These are phyloP conservation scores for Leptosomus discolor DNA, from an alignment of 2,113 vertebrate genomes.

Conservation along the genomic window DNA sequence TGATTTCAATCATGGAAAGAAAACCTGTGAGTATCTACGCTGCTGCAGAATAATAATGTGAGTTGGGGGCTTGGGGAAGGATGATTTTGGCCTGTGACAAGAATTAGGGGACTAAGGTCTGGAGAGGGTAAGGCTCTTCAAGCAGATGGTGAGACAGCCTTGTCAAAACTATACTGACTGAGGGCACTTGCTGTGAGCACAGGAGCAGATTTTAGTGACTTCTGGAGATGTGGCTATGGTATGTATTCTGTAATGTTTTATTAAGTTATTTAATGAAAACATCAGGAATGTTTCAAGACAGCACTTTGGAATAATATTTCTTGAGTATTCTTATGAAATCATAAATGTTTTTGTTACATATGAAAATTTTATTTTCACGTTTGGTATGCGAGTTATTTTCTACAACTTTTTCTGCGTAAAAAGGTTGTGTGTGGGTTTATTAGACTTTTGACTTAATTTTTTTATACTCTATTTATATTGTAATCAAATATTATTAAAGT, in stretches of 20 bases:
- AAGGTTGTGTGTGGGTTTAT: neutral
- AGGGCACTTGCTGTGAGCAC: accelerated
- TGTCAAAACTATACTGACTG: neutral
- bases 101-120: too few relatives aligned
- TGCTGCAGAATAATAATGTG: neutral
- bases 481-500: neutral
- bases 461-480: neutral
- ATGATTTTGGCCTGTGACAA: accelerated
- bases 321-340: neutral
- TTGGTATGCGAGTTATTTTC: neutral
- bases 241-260: neutral
- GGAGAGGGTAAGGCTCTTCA: neutral
- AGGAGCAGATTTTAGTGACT: neutral
- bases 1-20: neutral
- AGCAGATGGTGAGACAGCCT: neutral
- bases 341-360: neutral
- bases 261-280: neutral
- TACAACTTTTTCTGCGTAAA: neutral
- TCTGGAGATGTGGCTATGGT: neutral
- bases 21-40: neutral
- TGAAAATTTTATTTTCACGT: neutral
- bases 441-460: neutral
- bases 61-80: accelerated
- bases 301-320: neutral
- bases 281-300: neutral